These are phyloP conservation scores for Ormyrus pomaceus DNA, from an alignment of 2,888 invertebrate genomes.

Conservation along the genomic window DNA sequence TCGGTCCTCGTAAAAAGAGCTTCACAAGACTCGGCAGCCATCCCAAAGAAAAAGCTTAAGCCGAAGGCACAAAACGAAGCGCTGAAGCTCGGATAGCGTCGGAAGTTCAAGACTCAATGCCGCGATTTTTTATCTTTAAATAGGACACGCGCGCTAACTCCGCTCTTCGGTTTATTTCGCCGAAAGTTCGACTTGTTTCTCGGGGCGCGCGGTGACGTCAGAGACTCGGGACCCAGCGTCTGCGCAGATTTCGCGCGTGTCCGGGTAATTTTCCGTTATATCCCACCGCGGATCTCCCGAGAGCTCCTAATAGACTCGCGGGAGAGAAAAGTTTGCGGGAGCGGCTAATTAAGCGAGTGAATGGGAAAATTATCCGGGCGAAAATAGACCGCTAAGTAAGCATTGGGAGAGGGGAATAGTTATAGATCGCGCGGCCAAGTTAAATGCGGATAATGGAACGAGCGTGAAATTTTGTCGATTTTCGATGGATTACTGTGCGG, in stretches of 20 bases:
- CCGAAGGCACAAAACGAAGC: background rate
- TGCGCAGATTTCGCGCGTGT: background rate
- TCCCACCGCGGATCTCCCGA: background rate
- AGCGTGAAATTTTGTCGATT: no score
- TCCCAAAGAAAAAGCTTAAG: background rate
- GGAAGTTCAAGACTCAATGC: slow-evolving; percentile 49
- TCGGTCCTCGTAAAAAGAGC: background rate
- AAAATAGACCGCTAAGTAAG: slow-evolving; percentile 44
- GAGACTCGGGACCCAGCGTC: background rate
- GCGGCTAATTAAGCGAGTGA: slow-evolving; percentile 23
- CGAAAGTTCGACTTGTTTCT: slow-evolving; percentile 20
- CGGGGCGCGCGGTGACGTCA: background rate
- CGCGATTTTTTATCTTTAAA: slow-evolving; percentile 49
- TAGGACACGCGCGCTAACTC: background rate
- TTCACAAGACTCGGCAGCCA: background rate
- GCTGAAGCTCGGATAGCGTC: background rate
- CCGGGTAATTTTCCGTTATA: slow-evolving; percentile 11
- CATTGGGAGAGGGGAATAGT: background rate
- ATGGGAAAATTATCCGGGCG: slow-evolving; percentile 24
- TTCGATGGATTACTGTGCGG: no score
- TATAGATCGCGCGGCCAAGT: background rate
- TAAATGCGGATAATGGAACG: slow-evolving; percentile 6
- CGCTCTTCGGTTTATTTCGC: background rate
- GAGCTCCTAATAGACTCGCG: background rate
- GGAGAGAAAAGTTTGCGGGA: no score